These are phyloP conservation scores for Passer montanus DNA, from an alignment of 2,113 vertebrate species.

Conservation along the genomic window DNA sequence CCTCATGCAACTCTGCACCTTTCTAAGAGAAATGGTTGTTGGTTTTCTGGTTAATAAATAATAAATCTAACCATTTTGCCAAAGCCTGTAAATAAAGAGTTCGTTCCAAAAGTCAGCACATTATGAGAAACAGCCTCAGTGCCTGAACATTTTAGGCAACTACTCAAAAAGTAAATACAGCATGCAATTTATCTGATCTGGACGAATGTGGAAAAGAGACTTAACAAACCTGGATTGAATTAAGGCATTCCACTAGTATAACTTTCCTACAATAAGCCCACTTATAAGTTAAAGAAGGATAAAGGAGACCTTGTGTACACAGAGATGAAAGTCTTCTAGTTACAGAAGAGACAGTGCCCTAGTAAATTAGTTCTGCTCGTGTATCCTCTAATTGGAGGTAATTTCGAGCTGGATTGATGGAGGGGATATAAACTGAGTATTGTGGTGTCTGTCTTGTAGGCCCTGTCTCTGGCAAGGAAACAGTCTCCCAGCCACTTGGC, in stretches of 20 bases:
- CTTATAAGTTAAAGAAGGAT: not conserved
- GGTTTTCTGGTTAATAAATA: conserved; percentile 64
- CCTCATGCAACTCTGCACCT: not conserved
- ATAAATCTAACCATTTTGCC: conserved; percentile 59
- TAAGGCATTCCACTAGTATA: conserved; percentile 21
- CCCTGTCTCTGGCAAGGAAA: not conserved
- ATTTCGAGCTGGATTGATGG: not conserved
- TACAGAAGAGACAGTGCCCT: not conserved
- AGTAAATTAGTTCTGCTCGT: not conserved
- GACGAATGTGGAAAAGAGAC: conserved; percentile 5
- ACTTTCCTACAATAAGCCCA: not conserved
- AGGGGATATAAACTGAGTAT: not conserved
- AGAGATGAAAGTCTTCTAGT: not conserved
- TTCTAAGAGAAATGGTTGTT: conserved; percentile 13
- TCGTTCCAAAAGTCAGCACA: conserved; percentile 29
- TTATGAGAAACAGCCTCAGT: conserved; percentile 24
- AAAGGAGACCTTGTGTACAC: conserved; percentile 18
- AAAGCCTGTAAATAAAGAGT: conserved; percentile 46
- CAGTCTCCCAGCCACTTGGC: not conserved
- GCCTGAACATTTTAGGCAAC: not conserved
- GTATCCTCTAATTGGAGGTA: not conserved
- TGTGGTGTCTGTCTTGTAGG: not conserved
- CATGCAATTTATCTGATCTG: conserved; percentile 36
- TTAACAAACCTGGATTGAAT: conserved; percentile 45
- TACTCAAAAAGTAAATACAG: conserved; percentile 44